Evolutionary conservation across 2,797 vertebrate species (phyloP).

Genomic region (Crenuchus spilurus): DNA sequence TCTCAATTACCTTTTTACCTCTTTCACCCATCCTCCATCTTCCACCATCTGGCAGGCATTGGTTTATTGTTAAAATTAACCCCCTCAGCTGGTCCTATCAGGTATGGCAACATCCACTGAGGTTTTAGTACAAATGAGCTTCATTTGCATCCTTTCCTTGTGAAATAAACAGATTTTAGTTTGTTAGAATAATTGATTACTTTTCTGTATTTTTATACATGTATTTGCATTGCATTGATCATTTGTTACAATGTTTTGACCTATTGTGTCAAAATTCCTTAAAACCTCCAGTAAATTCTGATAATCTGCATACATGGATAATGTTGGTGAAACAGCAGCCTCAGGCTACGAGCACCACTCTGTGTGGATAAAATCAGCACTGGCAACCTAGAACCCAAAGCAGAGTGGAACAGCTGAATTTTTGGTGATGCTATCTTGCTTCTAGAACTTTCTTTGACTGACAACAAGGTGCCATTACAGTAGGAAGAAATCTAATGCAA

Average conservation of each 20-base stretch:
- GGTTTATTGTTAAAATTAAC: neutral
- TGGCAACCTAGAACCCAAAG: neutral
- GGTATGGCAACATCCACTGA: neutral
- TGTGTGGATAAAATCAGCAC: neutral
- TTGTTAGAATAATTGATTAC: neutral
- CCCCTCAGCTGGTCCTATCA: neutral
- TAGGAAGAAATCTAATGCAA: too few relatives aligned
- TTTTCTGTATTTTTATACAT: neutral
- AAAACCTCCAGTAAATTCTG: neutral
- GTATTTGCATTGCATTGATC: neutral
- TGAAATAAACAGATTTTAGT: neutral
- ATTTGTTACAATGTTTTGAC: neutral
- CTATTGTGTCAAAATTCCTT: neutral
- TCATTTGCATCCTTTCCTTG: neutral
- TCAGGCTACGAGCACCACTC: neutral
- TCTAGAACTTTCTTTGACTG: neutral
- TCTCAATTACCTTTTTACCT: conserved; percentile 17
- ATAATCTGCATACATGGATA: neutral
- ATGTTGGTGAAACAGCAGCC: neutral
- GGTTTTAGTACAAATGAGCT: neutral
- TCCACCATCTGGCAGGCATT: neutral
- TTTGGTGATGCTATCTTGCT: neutral
- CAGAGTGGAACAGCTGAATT: neutral
- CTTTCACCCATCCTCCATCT: neutral
- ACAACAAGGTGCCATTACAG: neutral